phyloP scores from a whole-genome alignment of 2,113 vertebrate species.

The Pan paniscus region DNA sequence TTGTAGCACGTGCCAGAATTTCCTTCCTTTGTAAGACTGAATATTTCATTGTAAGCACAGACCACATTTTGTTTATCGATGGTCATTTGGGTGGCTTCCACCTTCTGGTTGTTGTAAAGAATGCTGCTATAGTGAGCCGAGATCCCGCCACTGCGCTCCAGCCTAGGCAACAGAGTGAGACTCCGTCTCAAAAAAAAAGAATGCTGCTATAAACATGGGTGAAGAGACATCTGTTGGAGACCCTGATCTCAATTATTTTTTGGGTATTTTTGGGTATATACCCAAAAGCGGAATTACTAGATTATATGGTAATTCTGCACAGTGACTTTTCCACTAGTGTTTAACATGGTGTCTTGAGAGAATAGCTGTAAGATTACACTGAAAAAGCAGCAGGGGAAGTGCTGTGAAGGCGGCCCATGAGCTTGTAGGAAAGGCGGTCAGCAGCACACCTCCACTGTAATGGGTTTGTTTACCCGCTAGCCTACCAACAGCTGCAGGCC shows the following conservation, averaged over 20 bases:
- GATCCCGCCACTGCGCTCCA: too few species aligned
- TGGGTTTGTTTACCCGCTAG: not conserved
- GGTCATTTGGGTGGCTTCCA: not conserved
- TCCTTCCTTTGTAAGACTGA: not conserved
- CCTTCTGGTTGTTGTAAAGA: not conserved
- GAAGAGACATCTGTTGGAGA: not conserved
- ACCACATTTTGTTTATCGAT: not conserved
- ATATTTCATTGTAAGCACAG: accelerated
- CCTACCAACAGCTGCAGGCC: not conserved
- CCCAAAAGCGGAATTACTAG: not conserved
- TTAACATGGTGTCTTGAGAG: not conserved
- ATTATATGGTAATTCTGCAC: not conserved
- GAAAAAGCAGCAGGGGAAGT: not conserved
- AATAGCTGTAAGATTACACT: not conserved
- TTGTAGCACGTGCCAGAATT: not conserved
- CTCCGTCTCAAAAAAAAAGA: too few species aligned
- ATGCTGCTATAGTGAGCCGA: not conserved
- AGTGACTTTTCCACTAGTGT: not conserved
- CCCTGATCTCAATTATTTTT: not conserved
- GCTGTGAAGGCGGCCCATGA: too few species aligned
- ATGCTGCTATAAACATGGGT: not conserved
- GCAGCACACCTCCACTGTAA: not conserved
- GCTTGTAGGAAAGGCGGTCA: not conserved
- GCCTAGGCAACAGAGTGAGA: too few species aligned
- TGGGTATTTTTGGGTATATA: not conserved